A percentile compares a stretch with the other conserved stretches of the same genome.
Conservation (phyloP, 2,797 vertebrate species). For the Lepus oiostolus region DNA sequence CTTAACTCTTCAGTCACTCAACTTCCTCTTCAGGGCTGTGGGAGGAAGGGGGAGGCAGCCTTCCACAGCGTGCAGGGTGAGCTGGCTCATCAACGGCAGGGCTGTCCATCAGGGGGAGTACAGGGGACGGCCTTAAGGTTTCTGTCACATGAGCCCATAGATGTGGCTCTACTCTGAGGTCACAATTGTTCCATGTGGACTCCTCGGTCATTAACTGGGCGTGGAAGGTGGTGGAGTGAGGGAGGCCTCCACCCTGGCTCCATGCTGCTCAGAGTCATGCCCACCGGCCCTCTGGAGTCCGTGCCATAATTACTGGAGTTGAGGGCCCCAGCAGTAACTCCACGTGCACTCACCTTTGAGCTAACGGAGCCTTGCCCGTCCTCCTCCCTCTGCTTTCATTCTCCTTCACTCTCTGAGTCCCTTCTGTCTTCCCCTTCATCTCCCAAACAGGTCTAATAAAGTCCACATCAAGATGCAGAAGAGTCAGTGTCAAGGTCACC, state of each 20-base stretch:
- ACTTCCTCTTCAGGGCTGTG: neutral
- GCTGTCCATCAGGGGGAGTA: neutral
- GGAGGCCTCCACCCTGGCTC: neutral
- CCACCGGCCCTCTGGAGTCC: neutral
- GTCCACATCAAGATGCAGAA: conserved; percentile 1
- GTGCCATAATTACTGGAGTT: conserved; percentile 50
- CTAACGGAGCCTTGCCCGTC: conserved; percentile 35
- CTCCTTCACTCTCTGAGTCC: neutral
- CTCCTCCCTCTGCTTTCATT: conserved; percentile 48
- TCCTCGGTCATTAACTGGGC: neutral
- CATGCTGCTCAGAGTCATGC: conserved; percentile 28
- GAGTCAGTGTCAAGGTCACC: conserved; percentile 75
- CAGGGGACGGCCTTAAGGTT: neutral
- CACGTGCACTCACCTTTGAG: conserved; percentile 64
- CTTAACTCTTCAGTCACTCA: neutral
- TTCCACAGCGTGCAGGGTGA: too few relatives aligned
- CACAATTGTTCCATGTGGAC: neutral
- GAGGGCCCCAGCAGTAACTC: conserved; percentile 44
- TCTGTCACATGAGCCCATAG: neutral
- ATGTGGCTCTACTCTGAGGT: neutral
- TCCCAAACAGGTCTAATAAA: conserved; percentile 42
- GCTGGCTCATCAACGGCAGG: neutral
- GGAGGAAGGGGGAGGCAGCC: too few relatives aligned
- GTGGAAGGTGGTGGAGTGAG: neutral
- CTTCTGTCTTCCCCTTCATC: conserved; percentile 53